Conservation (phyloP, 2,888 invertebrate genomes). For the Eledona agricola region DNA sequence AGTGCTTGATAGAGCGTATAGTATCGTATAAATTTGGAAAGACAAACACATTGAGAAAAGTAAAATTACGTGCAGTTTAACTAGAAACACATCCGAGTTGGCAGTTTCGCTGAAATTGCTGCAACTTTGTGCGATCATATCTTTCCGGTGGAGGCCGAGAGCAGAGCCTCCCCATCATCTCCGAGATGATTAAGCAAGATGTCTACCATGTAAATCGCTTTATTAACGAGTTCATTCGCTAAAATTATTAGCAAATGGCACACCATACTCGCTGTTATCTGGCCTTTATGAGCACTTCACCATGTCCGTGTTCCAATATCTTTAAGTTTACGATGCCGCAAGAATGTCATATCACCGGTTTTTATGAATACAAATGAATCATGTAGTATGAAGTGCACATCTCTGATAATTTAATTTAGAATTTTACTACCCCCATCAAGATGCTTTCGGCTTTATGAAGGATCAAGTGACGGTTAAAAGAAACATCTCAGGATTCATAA, state of each 20-base stretch:
- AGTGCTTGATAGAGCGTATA: too few relatives aligned
- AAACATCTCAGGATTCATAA: not conserved
- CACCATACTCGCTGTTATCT: slow-evolving; percentile 36
- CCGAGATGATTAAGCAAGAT: slow-evolving; percentile 53
- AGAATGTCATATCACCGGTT: slow-evolving; percentile 62
- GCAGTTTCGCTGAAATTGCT: too few relatives aligned
- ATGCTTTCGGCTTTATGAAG: too few relatives aligned
- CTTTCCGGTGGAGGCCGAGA: too few relatives aligned
- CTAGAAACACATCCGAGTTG: too few relatives aligned
- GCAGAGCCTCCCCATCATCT: too few relatives aligned
- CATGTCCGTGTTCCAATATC: slow-evolving; percentile 58
- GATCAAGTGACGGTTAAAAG: not conserved
- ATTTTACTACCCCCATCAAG: slow-evolving; percentile 56
- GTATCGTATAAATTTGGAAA: too few relatives aligned
- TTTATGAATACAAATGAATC: slow-evolving; percentile 59
- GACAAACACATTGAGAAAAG: too few relatives aligned
- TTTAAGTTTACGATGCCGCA: slow-evolving; percentile 61
- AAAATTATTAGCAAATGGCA: slow-evolving; percentile 43
- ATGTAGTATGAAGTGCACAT: slow-evolving; percentile 50
- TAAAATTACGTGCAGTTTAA: too few relatives aligned
- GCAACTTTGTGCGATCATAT: too few relatives aligned
- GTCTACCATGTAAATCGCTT: slow-evolving; percentile 60
- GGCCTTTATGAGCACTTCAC: slow-evolving; percentile 56
- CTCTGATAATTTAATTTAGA: slow-evolving; percentile 55
- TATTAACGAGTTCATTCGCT: slow-evolving; percentile 52